Conservation (phyloP, 1,140 invertebrate species). For the Drosophila elegans region DNA sequence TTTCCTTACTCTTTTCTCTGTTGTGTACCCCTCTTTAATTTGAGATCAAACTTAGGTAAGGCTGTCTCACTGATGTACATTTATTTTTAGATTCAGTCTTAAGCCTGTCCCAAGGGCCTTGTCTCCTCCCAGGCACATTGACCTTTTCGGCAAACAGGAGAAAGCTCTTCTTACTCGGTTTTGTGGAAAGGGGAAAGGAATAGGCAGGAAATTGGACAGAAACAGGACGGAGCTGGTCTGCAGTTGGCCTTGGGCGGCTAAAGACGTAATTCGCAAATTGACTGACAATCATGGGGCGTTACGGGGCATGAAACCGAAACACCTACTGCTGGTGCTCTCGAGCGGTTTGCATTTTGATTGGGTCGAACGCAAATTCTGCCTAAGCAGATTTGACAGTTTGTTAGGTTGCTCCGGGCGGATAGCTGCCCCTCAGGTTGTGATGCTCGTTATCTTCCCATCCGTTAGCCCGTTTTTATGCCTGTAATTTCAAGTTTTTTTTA, state of each 20-base stretch:
- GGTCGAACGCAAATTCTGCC: constrained; percentile 19
- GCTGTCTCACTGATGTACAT: constrained; percentile 47
- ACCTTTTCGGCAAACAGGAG: constrained; percentile 41
- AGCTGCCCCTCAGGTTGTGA: neutral
- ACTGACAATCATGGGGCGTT: constrained; percentile 66
- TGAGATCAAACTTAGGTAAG: constrained; percentile 27
- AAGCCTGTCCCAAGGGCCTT: constrained; percentile 47
- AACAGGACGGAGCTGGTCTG: constrained; percentile 27
- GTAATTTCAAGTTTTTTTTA: constrained; percentile 39
- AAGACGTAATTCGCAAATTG: constrained; percentile 75
- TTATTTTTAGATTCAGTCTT: constrained; percentile 66
- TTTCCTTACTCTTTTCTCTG: neutral
- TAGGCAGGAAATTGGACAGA: constrained; percentile 27
- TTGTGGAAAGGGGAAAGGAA: neutral
- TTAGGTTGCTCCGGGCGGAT: constrained; percentile 25
- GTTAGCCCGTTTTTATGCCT: constrained; percentile 21
- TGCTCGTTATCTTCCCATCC: constrained; percentile 10
- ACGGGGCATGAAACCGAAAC: constrained; percentile 53
- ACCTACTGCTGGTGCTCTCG: constrained; percentile 35
- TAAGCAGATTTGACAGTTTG: constrained; percentile 61
- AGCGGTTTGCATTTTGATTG: constrained; percentile 53
- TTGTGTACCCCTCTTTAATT: constrained; percentile 21
- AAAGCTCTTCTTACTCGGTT: constrained; percentile 7
- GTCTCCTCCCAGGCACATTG: constrained; percentile 52
- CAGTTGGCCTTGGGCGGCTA: constrained; percentile 61